Conservation (phyloP, 2,113 vertebrate species). For the Bambusicola thoracicus region DNA sequence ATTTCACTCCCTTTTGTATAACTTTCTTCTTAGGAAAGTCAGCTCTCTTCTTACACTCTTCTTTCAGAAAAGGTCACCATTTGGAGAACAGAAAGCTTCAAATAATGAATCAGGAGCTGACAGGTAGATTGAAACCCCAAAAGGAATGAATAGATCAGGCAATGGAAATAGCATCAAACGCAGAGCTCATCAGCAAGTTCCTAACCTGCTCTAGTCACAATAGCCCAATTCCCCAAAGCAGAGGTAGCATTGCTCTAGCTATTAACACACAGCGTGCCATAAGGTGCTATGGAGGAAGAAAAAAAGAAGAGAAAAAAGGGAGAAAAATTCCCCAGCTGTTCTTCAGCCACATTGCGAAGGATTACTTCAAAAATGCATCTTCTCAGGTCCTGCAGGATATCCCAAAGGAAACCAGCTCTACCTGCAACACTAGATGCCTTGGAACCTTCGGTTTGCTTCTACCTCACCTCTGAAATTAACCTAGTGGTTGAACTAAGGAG, state of each 20-base stretch:
- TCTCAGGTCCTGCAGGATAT: neutral
- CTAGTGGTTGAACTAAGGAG: neutral
- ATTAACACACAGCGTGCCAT: neutral
- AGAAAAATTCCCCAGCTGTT: neutral
- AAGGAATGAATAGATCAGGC: neutral
- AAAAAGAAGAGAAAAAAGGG: neutral
- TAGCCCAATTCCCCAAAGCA: neutral
- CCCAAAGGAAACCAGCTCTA: neutral
- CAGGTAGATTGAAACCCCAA: conserved; percentile 24
- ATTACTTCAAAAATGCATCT: neutral
- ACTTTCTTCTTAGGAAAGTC: neutral
- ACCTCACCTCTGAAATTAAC: neutral
- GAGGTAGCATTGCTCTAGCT: neutral
- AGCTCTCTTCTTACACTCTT: neutral
- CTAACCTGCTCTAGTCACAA: neutral
- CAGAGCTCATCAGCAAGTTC: conserved; percentile 16
- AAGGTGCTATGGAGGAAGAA: rapidly evolving
- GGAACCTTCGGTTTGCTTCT: neutral
- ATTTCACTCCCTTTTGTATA: neutral
- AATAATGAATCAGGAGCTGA: conserved; percentile 21
- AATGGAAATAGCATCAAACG: neutral
- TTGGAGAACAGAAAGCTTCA: conserved; percentile 27
- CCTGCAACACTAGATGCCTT: neutral
- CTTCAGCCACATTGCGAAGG: neutral
- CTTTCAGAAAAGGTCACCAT: conserved; percentile 34